Evolutionary conservation across 2,797 vertebrate genomes (phyloP), one percentile per base, ranked within the genome.

Genomic region (Ctenochaetus hawaiiensis): DNA sequence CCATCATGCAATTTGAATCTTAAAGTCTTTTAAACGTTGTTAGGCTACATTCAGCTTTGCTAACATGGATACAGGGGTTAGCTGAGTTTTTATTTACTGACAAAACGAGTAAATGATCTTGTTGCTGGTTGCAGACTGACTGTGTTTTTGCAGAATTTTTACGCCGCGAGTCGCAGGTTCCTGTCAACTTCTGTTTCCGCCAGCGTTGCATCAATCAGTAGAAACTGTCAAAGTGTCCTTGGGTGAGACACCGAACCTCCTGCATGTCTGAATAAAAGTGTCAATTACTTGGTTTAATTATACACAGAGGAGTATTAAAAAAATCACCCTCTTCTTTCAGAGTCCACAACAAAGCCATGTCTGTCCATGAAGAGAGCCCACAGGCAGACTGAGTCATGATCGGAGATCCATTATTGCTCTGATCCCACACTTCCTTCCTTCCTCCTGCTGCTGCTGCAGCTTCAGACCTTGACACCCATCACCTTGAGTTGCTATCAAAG

Each of bases 401-500:
- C 85, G 83, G 62, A 78, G 65, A 1, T 13, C 73, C 63, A 56
- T 91, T 80, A 87, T 11, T 54, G 73, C 67, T 81, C 45, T 60
- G 77, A 81, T 80, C 78, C 63, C 45, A 47, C 59, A 56, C 67
- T 75, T 77, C 66, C 70, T 44, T 54, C 64, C 53, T 30, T 30
- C 30, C 30, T 30, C 30, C 30, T 30, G 30, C 30, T 67, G 70
- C 67, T 65, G 13, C 74, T 20, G 65, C 78, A 53, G 78, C 83
- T 80, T 81, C 51, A 76, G 90, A 84, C 90, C 88, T 84, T 74
- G 82, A 91, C 91, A 89, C 87, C 81, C 72, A 72, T 92, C 87
- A 85, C 82, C 80, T 90, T 77, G 88, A 92, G 87, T 87, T 77
- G 85, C 90, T 78, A 84, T 91, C 85, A 88, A 86, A 88, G 83